Base-by-base conservation (phyloP, 2,113 vertebrate genomes). In the Forbesichthys agassizii region DNA sequence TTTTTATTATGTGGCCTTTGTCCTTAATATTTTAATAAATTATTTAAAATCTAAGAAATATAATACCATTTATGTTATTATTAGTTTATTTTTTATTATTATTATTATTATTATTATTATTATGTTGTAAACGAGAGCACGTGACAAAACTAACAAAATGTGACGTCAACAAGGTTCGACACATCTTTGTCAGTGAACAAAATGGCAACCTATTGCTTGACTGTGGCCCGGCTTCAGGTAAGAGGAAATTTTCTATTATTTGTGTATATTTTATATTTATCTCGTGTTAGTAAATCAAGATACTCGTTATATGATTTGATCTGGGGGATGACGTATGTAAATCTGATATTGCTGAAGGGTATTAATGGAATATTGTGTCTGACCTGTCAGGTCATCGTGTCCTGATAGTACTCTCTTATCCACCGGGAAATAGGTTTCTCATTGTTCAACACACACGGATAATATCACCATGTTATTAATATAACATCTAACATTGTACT, bases 111-210 rank as follows among this genome's bases (percentile, higher is more conserved):
- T 4, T 16, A 16, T 27, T 27, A 27, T 27, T 27, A 27, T 27
- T 20, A 20, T 2, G 0, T 5, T 6, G 36, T 42, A 42, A 7
- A 8, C 36, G 36, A 42, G 7, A 42, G 7, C 36, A 42, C 36
- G 36, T 42, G 36, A 42, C 5, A 42, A 42, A 6, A 42, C 9
- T 18, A 66, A 73, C 6, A 85, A 68, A 49, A 0, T 0, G 71
- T 87, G 80, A 94, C 96, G 96, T 93, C 90, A 96, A 82, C 51
- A 11, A 13, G 0, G 68, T 11, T 89, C 92, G 93, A 92, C 95
- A 90, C 94, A 96, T 97, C 96, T 97, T 97, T 98, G 96, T 98
- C 96, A 97, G 96, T 96, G 96, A 94, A 95, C 96, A 97, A 98
- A 97, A 98, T 98, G 97, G 96, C 96, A 94, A 93, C 96, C 36